Conservation (phyloP, 2,797 vertebrate species). For the Hylomyscus alleni region DNA sequence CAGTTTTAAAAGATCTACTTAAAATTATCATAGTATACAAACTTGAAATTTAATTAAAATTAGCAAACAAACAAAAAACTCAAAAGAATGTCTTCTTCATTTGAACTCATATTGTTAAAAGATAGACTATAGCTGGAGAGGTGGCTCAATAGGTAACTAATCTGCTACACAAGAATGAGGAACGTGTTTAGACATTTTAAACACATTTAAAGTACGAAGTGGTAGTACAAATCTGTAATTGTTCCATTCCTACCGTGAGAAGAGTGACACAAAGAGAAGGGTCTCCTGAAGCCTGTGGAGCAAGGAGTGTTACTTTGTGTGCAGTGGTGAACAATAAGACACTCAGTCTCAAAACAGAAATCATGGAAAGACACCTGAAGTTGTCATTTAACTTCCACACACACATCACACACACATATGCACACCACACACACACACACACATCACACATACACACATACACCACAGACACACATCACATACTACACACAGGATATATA, state of each 20-base stretch:
- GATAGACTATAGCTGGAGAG: background rate
- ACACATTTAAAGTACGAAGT: background rate
- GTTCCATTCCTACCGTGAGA: background rate
- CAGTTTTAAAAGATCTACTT: conserved; percentile 30
- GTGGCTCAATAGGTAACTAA: background rate
- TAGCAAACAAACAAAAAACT: background rate
- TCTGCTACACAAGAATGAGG: background rate
- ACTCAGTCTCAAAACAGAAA: background rate
- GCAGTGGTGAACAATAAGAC: background rate
- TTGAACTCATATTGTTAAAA: background rate
- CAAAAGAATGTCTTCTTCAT: background rate
- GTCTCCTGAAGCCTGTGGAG: background rate
- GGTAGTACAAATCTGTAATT: background rate
- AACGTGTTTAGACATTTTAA: background rate
- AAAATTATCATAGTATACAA: background rate
- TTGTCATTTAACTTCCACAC: too few species aligned
- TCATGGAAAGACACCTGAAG: too few species aligned
- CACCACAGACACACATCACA: too few species aligned
- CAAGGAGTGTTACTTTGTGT: background rate
- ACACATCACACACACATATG: background rate
- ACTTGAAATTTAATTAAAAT: background rate
- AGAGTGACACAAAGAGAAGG: background rate
- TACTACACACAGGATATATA: too few species aligned
- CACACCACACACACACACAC: background rate
- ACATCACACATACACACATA: too few species aligned